phyloP scores from a whole-genome alignment of 2,113 vertebrate species.

The Electrona antarctica region DNA sequence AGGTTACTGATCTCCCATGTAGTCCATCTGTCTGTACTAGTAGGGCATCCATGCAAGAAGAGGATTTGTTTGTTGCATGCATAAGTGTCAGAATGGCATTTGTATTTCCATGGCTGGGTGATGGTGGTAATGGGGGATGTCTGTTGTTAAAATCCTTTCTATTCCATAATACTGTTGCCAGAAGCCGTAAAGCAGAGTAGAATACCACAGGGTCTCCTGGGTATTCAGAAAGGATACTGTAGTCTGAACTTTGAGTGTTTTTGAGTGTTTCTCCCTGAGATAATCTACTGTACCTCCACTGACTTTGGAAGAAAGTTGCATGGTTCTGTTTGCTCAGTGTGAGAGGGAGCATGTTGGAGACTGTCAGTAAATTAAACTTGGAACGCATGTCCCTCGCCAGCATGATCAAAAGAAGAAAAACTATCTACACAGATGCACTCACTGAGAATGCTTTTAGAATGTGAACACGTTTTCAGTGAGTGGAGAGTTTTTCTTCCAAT shows the following conservation, averaged over 20 bases:
- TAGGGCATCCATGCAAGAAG: too few species aligned
- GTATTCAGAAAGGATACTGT: constrained; percentile 38
- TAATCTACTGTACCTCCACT: constrained; percentile 21
- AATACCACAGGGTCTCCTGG: constrained; percentile 47
- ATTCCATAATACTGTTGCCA: constrained; percentile 14
- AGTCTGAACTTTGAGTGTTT: constrained; percentile 50
- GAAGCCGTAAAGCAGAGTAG: constrained; percentile 28
- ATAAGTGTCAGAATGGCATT: constrained; percentile 20
- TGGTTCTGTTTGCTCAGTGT: constrained; percentile 44
- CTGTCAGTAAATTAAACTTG: neutral
- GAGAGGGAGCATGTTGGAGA: constrained; percentile 14
- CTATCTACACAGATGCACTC: neutral
- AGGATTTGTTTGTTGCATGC: constrained; percentile 49
- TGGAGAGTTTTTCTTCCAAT: constrained; percentile 57
- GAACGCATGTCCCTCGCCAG: constrained; percentile 58
- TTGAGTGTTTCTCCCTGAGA: constrained; percentile 35
- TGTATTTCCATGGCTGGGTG: too few species aligned
- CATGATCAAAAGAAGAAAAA: constrained; percentile 60
- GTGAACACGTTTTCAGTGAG: constrained; percentile 30
- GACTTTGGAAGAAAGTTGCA: constrained; percentile 57
- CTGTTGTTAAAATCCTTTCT: too few species aligned
- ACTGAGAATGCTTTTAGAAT: constrained; percentile 21
- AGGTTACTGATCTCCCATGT: neutral
- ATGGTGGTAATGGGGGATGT: too few species aligned
- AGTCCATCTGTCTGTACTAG: too few species aligned